These are phyloP conservation scores for Melanotaenia nigrans DNA, from an alignment of 2,797 vertebrate genomes.

Conservation along the genomic window DNA sequence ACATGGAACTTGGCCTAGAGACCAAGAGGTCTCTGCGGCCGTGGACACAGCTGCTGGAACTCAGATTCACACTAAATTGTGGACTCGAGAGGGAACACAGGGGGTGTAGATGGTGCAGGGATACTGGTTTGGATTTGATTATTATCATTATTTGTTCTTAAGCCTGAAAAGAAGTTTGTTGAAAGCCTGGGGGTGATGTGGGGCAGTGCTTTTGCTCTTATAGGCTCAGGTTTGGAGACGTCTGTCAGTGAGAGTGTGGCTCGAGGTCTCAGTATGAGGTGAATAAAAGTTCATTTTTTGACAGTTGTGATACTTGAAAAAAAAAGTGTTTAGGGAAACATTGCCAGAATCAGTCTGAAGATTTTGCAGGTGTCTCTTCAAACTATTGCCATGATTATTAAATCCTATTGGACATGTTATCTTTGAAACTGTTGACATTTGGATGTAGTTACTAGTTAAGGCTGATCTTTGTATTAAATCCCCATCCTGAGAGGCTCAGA, in stretches of 20 bases:
- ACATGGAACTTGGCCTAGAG: slow-evolving; percentile 83
- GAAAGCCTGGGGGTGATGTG: no score
- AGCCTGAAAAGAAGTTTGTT: no score
- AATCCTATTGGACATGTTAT: no score
- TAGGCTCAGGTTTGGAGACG: no score
- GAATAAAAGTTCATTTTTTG: not conserved
- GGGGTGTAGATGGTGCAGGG: slow-evolving; percentile 19
- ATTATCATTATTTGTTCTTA: slow-evolving; percentile 11
- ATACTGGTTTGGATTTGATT: slow-evolving; percentile 21
- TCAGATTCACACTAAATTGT: slow-evolving; percentile 65
- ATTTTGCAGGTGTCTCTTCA: not conserved
- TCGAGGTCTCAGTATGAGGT: no score
- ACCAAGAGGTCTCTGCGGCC: slow-evolving; percentile 76
- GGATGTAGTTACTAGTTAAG: not conserved
- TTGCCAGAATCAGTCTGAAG: not conserved
- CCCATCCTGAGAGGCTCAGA: not conserved
- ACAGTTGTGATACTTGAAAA: no score
- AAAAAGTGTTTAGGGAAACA: not conserved
- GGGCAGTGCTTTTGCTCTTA: no score
- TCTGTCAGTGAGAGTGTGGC: no score
- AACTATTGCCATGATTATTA: not conserved
- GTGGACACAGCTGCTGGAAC: slow-evolving; percentile 82
- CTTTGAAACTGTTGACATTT: not conserved
- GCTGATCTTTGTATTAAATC: not conserved
- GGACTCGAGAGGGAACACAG: slow-evolving; percentile 37